Percentiles rank a stretch among this genome's conserved stretches.
Conservation (phyloP, 2,888 invertebrate species). For the Prionchulus punctatus region DNA sequence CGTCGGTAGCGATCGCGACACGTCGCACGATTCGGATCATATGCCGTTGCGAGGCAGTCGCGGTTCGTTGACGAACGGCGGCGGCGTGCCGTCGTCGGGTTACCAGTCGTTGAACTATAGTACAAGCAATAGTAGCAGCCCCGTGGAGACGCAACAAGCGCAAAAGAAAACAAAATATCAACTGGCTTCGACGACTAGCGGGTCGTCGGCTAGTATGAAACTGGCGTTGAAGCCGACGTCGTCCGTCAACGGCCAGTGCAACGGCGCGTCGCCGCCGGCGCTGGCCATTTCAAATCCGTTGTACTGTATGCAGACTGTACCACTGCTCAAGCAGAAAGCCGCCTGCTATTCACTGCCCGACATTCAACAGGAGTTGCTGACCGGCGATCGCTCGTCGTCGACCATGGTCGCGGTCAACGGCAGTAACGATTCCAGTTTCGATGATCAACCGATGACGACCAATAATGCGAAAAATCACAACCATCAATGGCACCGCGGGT, state of each 20-base stretch:
- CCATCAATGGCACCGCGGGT: no score
- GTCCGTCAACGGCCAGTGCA: neutral
- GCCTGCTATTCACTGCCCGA: constrained; percentile 1
- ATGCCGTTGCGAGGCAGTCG: constrained; percentile 10
- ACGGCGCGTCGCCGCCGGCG: constrained; percentile 9
- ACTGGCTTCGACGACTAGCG: neutral
- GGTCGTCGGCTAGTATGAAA: constrained; percentile 5
- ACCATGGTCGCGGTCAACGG: neutral
- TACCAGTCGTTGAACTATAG: constrained; percentile 24
- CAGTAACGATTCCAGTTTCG: constrained; percentile 6
- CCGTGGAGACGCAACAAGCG: neutral
- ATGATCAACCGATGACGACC: no score
- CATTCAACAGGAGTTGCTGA: neutral
- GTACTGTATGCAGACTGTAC: constrained; percentile 11
- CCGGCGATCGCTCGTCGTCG: no score
- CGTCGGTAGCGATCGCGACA: no score
- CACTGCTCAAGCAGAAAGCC: constrained; percentile 6
- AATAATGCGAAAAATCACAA: no score
- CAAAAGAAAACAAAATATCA: neutral
- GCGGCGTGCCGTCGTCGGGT: constrained; percentile 13
- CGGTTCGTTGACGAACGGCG: neutral
- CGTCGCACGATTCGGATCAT: neutral
- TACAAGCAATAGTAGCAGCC: constrained; percentile 2
- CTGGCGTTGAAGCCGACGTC: constrained; percentile 13
- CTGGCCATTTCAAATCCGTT: constrained; percentile 12